Evolutionary conservation across 2,888 invertebrate genomes (phyloP).

Genomic region (Beris morrisii): DNA sequence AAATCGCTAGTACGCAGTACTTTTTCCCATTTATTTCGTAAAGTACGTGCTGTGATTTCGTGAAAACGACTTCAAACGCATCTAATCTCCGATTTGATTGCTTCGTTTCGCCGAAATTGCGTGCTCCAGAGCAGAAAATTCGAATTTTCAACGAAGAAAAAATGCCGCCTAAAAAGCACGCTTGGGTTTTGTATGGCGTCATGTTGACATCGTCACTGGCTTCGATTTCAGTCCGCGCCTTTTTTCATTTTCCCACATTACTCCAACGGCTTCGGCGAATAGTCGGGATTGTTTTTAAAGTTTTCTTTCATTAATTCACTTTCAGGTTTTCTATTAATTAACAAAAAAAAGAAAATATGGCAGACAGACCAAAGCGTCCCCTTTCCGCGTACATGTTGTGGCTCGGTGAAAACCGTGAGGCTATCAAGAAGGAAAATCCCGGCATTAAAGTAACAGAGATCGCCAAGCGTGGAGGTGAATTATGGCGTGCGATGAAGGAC

Average conservation of each 20-base stretch:
- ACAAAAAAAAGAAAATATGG: constrained; percentile 63
- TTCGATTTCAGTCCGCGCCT: constrained; percentile 9
- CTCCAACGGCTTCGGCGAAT: no score
- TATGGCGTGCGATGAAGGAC: constrained; percentile 89
- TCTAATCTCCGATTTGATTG: no score
- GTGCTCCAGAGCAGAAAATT: neutral
- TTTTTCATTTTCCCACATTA: no score
- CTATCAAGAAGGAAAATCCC: constrained; percentile 87
- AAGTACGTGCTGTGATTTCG: no score
- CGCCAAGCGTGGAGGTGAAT: constrained; percentile 91
- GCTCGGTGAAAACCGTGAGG: constrained; percentile 85
- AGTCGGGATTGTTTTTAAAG: no score
- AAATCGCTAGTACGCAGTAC: neutral
- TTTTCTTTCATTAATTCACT: no score
- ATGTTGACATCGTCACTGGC: constrained; percentile 3
- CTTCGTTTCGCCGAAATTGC: no score
- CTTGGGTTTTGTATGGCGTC: constrained; percentile 20
- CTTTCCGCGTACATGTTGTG: constrained; percentile 93
- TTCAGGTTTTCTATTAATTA: neutral
- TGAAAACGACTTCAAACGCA: no score
- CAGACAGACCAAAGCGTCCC: constrained; percentile 91
- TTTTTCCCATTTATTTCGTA: neutral
- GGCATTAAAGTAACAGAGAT: constrained; percentile 91
- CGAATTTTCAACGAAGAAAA: constrained; percentile 2
- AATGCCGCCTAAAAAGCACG: constrained; percentile 7